Evolutionary conservation across 2,113 vertebrate species (phyloP).

Genomic region (Fulica atra): DNA sequence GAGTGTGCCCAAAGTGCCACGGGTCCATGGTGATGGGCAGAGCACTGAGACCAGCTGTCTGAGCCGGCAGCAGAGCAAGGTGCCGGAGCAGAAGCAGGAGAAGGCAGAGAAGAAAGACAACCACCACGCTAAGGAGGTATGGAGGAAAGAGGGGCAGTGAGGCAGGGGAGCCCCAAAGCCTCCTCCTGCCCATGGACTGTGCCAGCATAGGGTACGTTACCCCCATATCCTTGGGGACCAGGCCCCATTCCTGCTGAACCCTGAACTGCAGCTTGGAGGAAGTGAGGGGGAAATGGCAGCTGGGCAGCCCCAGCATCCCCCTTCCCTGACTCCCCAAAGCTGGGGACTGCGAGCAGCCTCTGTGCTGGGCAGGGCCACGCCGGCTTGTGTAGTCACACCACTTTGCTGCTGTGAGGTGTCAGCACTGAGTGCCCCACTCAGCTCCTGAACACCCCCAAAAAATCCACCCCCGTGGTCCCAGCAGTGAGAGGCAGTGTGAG

Average conservation of each 20-base stretch:
- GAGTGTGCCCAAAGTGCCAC: not conserved
- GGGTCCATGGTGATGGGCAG: not conserved
- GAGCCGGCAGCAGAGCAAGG: not conserved
- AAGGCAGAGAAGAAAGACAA: slow-evolving; percentile 17
- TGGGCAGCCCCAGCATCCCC: not conserved
- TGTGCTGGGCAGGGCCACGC: not conserved
- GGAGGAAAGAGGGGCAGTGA: not conserved
- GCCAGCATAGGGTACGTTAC: not conserved
- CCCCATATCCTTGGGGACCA: not conserved
- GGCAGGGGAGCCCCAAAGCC: not conserved
- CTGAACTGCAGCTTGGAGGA: not conserved
- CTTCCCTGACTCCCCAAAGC: not conserved
- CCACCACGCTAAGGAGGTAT: slow-evolving; percentile 45
- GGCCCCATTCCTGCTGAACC: not conserved
- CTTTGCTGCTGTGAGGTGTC: not conserved
- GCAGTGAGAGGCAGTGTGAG: not conserved
- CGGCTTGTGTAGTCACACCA: not conserved
- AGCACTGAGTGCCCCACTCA: not conserved
- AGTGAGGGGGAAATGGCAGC: accelerated
- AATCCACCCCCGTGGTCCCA: accelerated
- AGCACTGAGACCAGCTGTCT: not conserved
- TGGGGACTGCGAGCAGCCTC: not conserved
- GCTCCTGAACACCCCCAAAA: not conserved
- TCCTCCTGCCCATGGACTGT: not conserved
- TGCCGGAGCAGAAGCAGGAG: slow-evolving; percentile 4